phyloP scores from a whole-genome alignment of 2,113 vertebrate genomes.

The Chrysochloris asiatica region DNA sequence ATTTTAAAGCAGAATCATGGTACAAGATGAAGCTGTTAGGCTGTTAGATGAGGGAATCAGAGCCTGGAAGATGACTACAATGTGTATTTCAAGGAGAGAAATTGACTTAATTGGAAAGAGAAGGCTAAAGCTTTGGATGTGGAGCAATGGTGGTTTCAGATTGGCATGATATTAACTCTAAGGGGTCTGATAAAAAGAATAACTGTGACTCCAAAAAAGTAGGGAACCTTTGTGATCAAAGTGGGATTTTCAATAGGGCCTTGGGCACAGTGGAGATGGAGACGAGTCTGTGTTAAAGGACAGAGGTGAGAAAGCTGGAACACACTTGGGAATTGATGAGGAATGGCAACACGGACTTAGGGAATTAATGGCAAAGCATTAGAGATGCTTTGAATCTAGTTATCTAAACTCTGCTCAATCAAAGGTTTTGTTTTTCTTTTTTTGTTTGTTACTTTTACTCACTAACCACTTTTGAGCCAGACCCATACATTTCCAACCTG shows the following conservation, averaged over 20 bases:
- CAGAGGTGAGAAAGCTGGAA: not conserved
- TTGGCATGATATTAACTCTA: not conserved
- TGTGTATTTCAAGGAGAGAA: slow-evolving; percentile 34
- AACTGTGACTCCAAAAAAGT: not conserved
- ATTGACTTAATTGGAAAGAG: slow-evolving; percentile 33
- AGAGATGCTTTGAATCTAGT: too few relatives aligned
- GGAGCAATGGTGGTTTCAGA: not conserved
- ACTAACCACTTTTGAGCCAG: not conserved
- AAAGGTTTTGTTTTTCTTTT: too few relatives aligned
- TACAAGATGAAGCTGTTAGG: slow-evolving; percentile 65
- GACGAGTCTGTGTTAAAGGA: not conserved
- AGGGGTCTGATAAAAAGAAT: not conserved
- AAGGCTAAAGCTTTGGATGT: not conserved
- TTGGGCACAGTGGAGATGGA: not conserved
- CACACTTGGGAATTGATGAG: too few relatives aligned
- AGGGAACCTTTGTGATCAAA: not conserved
- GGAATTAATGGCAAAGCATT: not conserved
- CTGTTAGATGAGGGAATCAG: slow-evolving; percentile 54
- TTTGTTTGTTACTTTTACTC: not conserved
- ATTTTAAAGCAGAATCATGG: slow-evolving; percentile 61
- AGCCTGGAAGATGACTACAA: not conserved
- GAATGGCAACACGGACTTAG: not conserved
- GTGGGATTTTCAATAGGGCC: not conserved
- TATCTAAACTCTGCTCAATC: too few relatives aligned
- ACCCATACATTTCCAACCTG: not conserved